A percentile compares a stretch with the other conserved stretches of the same genome.
phyloP scores from a whole-genome alignment of 1,140 invertebrate genomes.

The Hermetia illucens region DNA sequence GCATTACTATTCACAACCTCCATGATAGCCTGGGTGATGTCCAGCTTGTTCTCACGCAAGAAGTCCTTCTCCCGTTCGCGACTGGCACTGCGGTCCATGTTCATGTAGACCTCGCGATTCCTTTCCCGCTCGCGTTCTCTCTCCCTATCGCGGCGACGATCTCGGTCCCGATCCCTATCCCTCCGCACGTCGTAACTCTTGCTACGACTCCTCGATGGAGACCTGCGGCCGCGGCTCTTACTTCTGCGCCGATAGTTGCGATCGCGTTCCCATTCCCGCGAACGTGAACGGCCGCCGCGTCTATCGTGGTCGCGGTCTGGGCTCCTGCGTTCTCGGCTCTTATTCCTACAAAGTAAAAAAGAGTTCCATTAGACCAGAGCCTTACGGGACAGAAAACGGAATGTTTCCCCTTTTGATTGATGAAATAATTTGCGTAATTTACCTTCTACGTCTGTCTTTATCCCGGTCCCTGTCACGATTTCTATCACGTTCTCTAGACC shows the following conservation, averaged over 20 bases:
- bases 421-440: no score
- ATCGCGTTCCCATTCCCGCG: constrained; percentile 12
- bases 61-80: constrained; percentile 23
- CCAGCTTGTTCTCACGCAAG: constrained; percentile 17
- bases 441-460: no score
- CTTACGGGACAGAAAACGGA: no score
- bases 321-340: constrained; percentile 2
- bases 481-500: constrained; percentile 7
- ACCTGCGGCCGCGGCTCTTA: constrained; percentile 27
- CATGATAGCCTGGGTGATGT: constrained; percentile 26
- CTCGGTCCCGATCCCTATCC: constrained; percentile 30
- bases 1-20: constrained; percentile 30
- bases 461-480: constrained; percentile 34
- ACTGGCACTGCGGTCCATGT: constrained; percentile 16
- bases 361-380: no score
- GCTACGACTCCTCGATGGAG: constrained; percentile 25
- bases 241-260: constrained; percentile 25
- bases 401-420: no score
- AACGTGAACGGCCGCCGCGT: constrained; percentile 14
- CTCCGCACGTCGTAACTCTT: no score
- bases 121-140: constrained; percentile 31
- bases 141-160: constrained; percentile 33
- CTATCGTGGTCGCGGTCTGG: constrained; percentile 26
- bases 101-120: not conserved
- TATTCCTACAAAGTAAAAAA: no score